phyloP scores from a whole-genome alignment of 1,140 invertebrate genomes.

The Lamellibrachia luymesi region DNA sequence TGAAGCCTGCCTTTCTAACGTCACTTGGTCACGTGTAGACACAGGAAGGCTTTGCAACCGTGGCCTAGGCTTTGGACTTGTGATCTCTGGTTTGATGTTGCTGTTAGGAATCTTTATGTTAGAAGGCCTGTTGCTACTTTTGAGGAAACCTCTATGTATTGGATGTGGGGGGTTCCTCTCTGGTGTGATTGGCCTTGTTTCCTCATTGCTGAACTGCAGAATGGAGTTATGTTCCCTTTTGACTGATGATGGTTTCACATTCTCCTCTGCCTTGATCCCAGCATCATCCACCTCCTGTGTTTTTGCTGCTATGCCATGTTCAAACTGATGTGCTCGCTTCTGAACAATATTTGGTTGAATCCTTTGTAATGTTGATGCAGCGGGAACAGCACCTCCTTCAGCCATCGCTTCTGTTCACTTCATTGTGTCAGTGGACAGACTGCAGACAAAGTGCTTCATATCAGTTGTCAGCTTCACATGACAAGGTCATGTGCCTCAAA shows the following conservation, averaged over 20 bases:
- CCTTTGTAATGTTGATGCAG: neutral
- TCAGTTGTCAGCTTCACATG: neutral
- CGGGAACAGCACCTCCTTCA: neutral
- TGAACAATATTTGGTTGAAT: slow-evolving; percentile 10
- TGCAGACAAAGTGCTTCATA: neutral
- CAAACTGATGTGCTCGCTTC: slow-evolving; percentile 10
- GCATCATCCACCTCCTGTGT: neutral
- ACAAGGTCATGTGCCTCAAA: neutral
- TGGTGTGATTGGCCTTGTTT: neutral
- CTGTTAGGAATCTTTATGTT: neutral
- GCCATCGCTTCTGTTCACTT: neutral
- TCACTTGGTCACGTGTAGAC: neutral
- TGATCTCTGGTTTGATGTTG: neutral
- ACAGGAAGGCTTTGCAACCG: neutral
- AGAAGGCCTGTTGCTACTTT: neutral
- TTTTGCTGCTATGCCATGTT: neutral
- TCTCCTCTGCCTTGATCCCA: neutral
- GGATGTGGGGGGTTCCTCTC: neutral
- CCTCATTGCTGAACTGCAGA: neutral
- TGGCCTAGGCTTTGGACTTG: neutral
- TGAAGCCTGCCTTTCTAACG: neutral
- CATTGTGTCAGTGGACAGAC: neutral
- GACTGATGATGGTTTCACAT: neutral
- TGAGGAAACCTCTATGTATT: neutral
- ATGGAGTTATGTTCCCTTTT: neutral